A percentile compares a stretch with the other conserved stretches of the same genome.
Conservation (phyloP, 1,140 invertebrate species). For the Ooceraea biroi region DNA sequence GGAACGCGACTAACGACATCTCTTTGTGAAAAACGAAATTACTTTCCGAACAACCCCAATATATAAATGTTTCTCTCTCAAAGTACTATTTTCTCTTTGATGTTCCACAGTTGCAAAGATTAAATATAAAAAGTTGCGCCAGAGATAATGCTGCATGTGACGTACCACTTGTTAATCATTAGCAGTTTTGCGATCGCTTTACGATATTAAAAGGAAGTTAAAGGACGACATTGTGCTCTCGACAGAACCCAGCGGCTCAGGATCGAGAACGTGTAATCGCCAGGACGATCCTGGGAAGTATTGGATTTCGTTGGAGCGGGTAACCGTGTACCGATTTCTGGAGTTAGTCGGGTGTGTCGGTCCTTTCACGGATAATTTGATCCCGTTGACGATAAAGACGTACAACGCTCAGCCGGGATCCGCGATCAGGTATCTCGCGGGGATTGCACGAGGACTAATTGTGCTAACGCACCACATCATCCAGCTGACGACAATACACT, state of each 20-base stretch:
- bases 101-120: neutral
- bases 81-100: too few relatives aligned
- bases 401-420: slow-evolving; percentile 72
- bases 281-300: slow-evolving; percentile 57
- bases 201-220: slow-evolving; percentile 6
- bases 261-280: slow-evolving; percentile 57
- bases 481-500: too few relatives aligned
- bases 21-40: too few relatives aligned
- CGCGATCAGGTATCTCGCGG: slow-evolving; percentile 77
- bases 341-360: slow-evolving; percentile 74
- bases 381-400: slow-evolving; percentile 82
- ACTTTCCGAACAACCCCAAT: too few relatives aligned
- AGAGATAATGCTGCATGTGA: neutral
- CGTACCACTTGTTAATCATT: neutral
- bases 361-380: slow-evolving; percentile 82
- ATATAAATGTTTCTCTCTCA: too few relatives aligned
- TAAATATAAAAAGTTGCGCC: neutral
- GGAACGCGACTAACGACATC: too few relatives aligned
- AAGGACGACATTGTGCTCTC: neutral
- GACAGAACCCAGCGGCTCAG: neutral
- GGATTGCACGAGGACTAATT: slow-evolving; percentile 81
- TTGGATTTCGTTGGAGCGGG: slow-evolving; percentile 67
- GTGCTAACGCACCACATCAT: too few relatives aligned
- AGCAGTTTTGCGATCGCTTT: neutral
- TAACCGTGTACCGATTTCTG: slow-evolving; percentile 73